These are phyloP conservation scores for Zingel zingel DNA, from an alignment of 2,113 vertebrate species.

Conservation along the genomic window DNA sequence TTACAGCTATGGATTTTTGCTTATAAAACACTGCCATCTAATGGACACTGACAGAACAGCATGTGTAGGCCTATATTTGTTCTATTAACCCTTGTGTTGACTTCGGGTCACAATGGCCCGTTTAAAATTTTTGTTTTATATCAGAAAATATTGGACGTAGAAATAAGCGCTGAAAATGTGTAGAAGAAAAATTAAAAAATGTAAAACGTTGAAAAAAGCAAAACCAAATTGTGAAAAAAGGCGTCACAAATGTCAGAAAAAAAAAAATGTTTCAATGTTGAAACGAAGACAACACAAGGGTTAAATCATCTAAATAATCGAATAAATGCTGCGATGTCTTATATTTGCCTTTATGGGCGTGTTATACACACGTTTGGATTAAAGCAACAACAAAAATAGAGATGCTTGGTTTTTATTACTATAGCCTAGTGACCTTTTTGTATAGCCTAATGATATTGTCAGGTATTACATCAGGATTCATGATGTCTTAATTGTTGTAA, in stretches of 20 bases:
- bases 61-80: not conserved
- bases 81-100: no score
- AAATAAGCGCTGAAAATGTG: no score
- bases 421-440: no score
- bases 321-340: not conserved
- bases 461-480: not conserved
- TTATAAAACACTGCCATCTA: slow-evolving; percentile 59
- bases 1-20: not conserved
- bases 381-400: not conserved
- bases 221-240: no score
- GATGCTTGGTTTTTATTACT: not conserved
- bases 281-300: no score
- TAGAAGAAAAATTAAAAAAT: no score
- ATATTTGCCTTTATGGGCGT: not conserved
- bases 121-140: no score
- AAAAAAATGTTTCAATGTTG: no score
- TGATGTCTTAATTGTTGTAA: not conserved
- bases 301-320: not conserved
- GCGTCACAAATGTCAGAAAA: no score
- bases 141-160: no score
- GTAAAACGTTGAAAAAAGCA: no score
- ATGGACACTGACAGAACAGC: slow-evolving; percentile 20
- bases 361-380: not conserved
- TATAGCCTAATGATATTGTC: not conserved
- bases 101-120: no score